These are phyloP conservation scores for Scaptomyza cyrtandrae DNA, from an alignment of 2,888 invertebrate species.

Conservation along the genomic window DNA sequence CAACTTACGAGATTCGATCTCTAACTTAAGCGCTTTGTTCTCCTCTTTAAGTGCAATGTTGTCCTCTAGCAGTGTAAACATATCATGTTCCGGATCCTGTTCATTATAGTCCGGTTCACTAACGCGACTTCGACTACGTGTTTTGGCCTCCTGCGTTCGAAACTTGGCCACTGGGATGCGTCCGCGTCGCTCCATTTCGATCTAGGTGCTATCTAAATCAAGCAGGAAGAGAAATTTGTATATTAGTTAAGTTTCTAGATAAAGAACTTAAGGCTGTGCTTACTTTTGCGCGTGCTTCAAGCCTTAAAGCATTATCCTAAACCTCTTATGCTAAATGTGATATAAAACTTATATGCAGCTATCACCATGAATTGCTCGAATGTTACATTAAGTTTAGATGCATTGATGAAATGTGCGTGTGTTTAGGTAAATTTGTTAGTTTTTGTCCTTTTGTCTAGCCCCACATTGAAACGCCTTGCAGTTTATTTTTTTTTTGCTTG, in stretches of 20 bases:
- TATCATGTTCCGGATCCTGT: constrained; percentile 84
- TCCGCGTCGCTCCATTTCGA: constrained; percentile 82
- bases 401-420: constrained; percentile 18
- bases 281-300: constrained; percentile 51
- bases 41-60: constrained; percentile 84
- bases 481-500: constrained; percentile 55
- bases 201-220: background rate
- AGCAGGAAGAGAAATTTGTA: background rate
- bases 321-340: constrained; percentile 43
- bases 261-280: constrained; percentile 38
- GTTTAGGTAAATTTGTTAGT: constrained; percentile 9
- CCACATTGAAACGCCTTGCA: constrained; percentile 63
- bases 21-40: constrained; percentile 82
- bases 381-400: constrained; percentile 20
- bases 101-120: constrained; percentile 83
- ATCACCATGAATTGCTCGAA: constrained; percentile 55
- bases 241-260: constrained; percentile 7
- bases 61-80: constrained; percentile 83
- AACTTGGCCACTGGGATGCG: constrained; percentile 84
- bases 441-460: constrained; percentile 28
- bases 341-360: constrained; percentile 56
- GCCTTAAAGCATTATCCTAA: constrained; percentile 51
- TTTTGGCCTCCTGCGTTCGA: constrained; percentile 83
- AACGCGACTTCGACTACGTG: constrained; percentile 83
- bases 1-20: constrained; percentile 82